A percentile compares a stretch with the other conserved stretches of the same genome.
These are phyloP conservation scores for Botia kubotai DNA, from an alignment of 2,797 vertebrate genomes.

Conservation along the genomic window DNA sequence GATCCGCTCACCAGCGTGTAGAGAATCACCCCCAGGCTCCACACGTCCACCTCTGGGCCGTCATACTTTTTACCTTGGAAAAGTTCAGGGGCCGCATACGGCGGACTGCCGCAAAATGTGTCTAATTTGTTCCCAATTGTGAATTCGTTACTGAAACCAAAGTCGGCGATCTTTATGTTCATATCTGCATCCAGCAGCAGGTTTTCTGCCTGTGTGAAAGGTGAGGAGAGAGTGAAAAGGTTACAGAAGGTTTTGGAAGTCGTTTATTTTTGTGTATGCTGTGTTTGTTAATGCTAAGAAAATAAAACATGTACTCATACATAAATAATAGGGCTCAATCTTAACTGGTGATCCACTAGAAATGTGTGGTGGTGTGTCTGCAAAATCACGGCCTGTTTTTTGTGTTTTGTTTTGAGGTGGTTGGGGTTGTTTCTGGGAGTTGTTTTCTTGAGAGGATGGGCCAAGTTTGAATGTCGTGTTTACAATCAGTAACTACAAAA, in stretches of 20 bases:
- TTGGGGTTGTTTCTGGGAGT: too few relatives aligned
- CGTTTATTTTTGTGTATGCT: background rate
- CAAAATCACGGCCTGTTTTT: too few relatives aligned
- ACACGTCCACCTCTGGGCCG: slow-evolving; percentile 92
- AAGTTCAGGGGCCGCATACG: slow-evolving; percentile 91
- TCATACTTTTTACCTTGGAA: slow-evolving; percentile 96
- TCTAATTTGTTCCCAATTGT: slow-evolving; percentile 91
- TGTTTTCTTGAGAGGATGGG: too few relatives aligned
- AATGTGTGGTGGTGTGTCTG: too few relatives aligned
- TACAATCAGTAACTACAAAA: too few relatives aligned
- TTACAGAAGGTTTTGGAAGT: background rate
- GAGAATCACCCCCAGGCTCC: slow-evolving; percentile 93
- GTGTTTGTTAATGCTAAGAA: too few relatives aligned
- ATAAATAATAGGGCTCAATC: too few relatives aligned
- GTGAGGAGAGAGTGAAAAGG: background rate
- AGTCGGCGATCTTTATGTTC: slow-evolving; percentile 96
- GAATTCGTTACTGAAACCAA: slow-evolving; percentile 95
- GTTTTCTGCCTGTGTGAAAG: slow-evolving; percentile 90
- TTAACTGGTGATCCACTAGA: too few relatives aligned
- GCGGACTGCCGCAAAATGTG: slow-evolving; percentile 92
- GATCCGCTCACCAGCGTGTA: slow-evolving; percentile 93
- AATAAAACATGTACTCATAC: too few relatives aligned
- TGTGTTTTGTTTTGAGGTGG: too few relatives aligned
- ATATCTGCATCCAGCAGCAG: slow-evolving; percentile 92
- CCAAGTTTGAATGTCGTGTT: too few relatives aligned